A percentile compares a stretch with the other conserved stretches of the same genome.
Conservation (phyloP, 2,797 vertebrate genomes). For the Clarias platycephalus region DNA sequence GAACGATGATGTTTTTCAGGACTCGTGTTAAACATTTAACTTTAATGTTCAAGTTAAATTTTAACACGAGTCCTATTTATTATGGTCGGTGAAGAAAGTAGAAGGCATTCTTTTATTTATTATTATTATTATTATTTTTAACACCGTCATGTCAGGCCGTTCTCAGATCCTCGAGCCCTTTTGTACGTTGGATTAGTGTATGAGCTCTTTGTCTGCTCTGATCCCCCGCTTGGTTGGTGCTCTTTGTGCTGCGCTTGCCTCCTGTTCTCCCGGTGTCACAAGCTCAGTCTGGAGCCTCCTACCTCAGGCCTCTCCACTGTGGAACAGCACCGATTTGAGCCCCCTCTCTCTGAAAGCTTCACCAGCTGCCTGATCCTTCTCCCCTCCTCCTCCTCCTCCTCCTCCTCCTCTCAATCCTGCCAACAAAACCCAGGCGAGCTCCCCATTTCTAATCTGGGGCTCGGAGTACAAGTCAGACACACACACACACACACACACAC, state of each 20-base stretch:
- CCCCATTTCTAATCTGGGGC: slow-evolving; percentile 50
- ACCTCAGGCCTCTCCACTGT: slow-evolving; percentile 53
- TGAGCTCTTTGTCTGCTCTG: slow-evolving; percentile 68
- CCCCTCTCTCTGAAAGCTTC: slow-evolving; percentile 48
- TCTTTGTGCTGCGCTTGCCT: slow-evolving; percentile 58
- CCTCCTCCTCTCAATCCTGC: slow-evolving; percentile 29
- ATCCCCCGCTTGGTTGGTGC: slow-evolving; percentile 22
- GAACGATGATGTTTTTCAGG: neutral
- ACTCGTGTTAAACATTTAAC: neutral
- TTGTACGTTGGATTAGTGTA: slow-evolving; percentile 67
- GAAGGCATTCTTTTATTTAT: neutral
- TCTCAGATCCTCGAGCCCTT: slow-evolving; percentile 59
- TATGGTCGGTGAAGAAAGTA: neutral
- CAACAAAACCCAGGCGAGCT: slow-evolving; percentile 48
- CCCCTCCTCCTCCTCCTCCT: slow-evolving; percentile 20
- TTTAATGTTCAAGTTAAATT: neutral
- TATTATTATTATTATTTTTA: neutral
- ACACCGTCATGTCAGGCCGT: slow-evolving; percentile 34
- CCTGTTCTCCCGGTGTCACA: slow-evolving; percentile 40
- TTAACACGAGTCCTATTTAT: neutral
- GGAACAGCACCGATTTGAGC: slow-evolving; percentile 43
- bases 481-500: slow-evolving; percentile 3
- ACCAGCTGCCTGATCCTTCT: slow-evolving; percentile 48
- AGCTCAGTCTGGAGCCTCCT: slow-evolving; percentile 15
- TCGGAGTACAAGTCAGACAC: slow-evolving; percentile 27